These are phyloP conservation scores for Connochaetes taurinus DNA, from an alignment of 2,113 vertebrate genomes.

Conservation along the genomic window DNA sequence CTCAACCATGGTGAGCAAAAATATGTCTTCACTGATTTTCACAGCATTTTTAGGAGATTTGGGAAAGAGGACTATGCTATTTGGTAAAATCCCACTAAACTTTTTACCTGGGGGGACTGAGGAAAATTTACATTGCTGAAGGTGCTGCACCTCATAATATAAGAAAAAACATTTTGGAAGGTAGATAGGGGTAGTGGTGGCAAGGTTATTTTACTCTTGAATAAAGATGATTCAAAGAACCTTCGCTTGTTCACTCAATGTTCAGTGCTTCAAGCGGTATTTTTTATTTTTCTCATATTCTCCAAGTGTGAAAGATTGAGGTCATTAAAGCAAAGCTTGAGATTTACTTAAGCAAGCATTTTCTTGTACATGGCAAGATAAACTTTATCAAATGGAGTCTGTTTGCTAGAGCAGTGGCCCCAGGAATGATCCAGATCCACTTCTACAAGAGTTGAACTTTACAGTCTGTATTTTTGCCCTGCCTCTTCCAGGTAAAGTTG, in stretches of 20 bases:
- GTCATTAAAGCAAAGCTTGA: neutral
- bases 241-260: neutral
- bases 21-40: neutral
- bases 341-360: neutral
- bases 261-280: neutral
- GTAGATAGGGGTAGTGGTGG: neutral
- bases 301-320: neutral
- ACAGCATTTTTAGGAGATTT: neutral
- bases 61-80: neutral
- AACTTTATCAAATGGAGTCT: neutral
- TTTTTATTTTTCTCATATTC: neutral
- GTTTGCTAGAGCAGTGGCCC: neutral
- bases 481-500: neutral
- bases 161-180: neutral
- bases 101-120: neutral
- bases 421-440: neutral
- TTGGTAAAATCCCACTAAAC: neutral
- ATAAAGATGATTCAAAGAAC: neutral
- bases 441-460: neutral
- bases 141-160: neutral
- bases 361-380: neutral
- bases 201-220: neutral
- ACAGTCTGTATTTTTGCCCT: neutral
- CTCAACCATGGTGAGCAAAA: neutral
- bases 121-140: neutral